Conservation (phyloP, 2,797 vertebrate species). For the Aselliscus stoliczkanus region DNA sequence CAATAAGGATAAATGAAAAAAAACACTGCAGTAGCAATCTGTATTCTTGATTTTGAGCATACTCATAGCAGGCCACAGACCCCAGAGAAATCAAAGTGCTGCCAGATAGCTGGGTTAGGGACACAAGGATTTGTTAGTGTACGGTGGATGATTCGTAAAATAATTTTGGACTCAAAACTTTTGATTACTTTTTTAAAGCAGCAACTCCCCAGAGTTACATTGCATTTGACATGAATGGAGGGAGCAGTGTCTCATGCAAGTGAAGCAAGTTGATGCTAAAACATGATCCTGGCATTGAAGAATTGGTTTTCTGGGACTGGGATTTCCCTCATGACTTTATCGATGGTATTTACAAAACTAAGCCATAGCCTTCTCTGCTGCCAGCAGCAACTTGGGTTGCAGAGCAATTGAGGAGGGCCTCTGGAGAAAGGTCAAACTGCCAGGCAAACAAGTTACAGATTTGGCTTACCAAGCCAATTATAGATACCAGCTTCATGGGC, state of each 20-base stretch:
- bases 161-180: neutral
- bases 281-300: neutral
- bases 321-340: neutral
- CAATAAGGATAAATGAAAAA: neutral
- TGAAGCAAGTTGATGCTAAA: neutral
- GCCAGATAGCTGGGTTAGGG: neutral
- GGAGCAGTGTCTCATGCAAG: neutral
- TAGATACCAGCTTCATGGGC: neutral
- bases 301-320: neutral
- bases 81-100: neutral
- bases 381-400: neutral
- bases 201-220: neutral
- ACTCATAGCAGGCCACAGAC: neutral
- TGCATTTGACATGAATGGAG: neutral
- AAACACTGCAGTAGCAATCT: neutral
- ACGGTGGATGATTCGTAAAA: neutral
- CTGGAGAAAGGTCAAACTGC: neutral
- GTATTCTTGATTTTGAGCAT: neutral
- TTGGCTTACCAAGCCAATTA: neutral
- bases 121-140: neutral
- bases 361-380: neutral
- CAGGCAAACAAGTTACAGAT: neutral
- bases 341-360: neutral
- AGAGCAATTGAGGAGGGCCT: neutral
- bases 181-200: neutral